A percentile compares a stretch with the other conserved stretches of the same genome.
Evolutionary conservation across 2,113 vertebrate species (phyloP).

Genomic region (Callithrix jacchus): DNA sequence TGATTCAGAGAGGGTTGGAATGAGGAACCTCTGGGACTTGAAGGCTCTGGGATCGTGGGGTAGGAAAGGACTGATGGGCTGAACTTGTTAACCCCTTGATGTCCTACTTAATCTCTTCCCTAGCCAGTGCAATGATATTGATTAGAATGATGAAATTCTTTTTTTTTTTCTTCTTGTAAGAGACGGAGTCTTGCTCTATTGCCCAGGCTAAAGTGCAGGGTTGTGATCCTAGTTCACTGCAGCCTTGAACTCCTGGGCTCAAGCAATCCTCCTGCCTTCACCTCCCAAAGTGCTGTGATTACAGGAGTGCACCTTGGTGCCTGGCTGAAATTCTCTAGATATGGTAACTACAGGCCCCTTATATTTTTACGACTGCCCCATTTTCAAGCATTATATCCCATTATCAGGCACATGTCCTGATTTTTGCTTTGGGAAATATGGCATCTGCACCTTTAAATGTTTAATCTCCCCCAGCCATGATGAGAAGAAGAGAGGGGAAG

Average conservation of each 20-base stretch:
- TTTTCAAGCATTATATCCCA: not conserved
- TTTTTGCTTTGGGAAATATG: slow-evolving; percentile 12
- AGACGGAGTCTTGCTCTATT: no score
- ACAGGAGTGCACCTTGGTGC: no score
- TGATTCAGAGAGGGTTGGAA: not conserved
- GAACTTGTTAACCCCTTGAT: not conserved
- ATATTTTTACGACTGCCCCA: not conserved
- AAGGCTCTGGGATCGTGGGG: not conserved
- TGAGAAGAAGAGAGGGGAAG: not conserved
- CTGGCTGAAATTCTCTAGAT: not conserved
- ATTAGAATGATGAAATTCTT: not conserved
- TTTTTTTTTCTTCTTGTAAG: no score
- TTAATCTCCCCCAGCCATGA: not conserved
- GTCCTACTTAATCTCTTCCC: not conserved
- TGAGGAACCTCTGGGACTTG: not conserved
- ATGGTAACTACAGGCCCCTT: not conserved
- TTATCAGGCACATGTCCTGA: not conserved
- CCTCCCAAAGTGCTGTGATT: no score
- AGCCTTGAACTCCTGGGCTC: no score
- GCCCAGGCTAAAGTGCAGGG: no score
- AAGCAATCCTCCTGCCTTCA: no score
- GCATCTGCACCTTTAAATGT: slow-evolving; percentile 51
- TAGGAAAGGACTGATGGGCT: not conserved
- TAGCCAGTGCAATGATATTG: not conserved
- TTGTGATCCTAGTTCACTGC: no score